Evolutionary conservation across 2,797 vertebrate species (phyloP), one percentile per base, ranked within the genome.

Genomic region (Manis pentadactyla): DNA sequence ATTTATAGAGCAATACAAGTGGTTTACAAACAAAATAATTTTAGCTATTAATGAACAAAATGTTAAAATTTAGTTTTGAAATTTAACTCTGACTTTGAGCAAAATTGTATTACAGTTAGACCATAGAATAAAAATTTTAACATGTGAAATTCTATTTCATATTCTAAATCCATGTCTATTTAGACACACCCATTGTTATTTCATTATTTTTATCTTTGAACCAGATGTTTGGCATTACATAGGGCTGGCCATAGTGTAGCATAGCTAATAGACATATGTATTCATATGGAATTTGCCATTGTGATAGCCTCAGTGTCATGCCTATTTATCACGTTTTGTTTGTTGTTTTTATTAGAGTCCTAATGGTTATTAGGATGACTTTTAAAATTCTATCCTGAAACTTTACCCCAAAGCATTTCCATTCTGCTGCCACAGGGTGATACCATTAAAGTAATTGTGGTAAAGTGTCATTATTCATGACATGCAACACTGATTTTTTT

Each of bases 1-100:
- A 34, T 34, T 90, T 68, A 73, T 39, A 51, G 29, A 93, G 39
- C 29, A 37, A 37, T 31, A 37, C 68, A 21, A 68, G 23, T 95
- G 13, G 61, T 68, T 96, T 94, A 57, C 13, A 31, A 92, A n/a
- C 57, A 88, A 93, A 86, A 34, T 29, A 74, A 9, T n/a, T 3
- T 79, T 51, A 84, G 18, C 31, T 73, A 27, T 94, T 94, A 92
- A n/a, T 84, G 93, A 84, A 49, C 31, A 73, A 89, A 83, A 64
- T 49, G 34, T 49, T 81, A 90, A 75, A 12, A 53, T 83, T 87
- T 46, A 84, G 34, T 77, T 64, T 88, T 82, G n/a, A 82, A 77
- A 66, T 90, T 59, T 63, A 84, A 83, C 79, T 61, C n/a, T 34
- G 53, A 86, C 25, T 74, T 75, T 29, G 68, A 83, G 14, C 7